Evolutionary conservation across 2,888 invertebrate species (phyloP).

Genomic region (Adelognathus sp.): DNA sequence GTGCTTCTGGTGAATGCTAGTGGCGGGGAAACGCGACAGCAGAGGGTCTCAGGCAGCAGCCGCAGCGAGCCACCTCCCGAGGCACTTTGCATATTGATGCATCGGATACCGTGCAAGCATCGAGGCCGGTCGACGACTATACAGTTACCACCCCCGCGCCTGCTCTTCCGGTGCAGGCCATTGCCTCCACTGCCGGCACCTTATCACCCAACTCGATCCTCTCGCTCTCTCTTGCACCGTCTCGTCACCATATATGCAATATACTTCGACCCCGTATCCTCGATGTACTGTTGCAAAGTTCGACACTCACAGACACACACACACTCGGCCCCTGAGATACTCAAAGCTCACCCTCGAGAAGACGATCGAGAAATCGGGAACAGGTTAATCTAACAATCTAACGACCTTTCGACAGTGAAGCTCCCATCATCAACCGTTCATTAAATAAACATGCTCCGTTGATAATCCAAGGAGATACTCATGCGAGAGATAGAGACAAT

Average conservation of each 20-base stretch:
- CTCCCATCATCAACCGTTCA: not conserved
- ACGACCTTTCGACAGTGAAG: not conserved
- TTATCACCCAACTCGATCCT: slow-evolving; percentile 66
- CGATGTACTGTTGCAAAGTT: slow-evolving; percentile 4
- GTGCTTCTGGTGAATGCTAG: slow-evolving; percentile 39
- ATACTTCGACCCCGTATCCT: not conserved
- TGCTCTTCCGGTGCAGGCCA: slow-evolving; percentile 72
- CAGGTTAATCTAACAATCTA: not conserved
- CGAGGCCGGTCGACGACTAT: slow-evolving; percentile 62
- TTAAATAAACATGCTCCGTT: not conserved
- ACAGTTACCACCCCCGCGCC: slow-evolving; percentile 55
- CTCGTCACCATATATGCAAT: slow-evolving; percentile 17
- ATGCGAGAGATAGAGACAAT: not conserved
- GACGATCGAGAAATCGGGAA: not conserved
- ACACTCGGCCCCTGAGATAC: not conserved
- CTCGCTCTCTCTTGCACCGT: slow-evolving; percentile 19
- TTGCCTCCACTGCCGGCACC: slow-evolving; percentile 73
- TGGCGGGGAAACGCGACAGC: slow-evolving; percentile 23
- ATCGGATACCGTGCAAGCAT: slow-evolving; percentile 60
- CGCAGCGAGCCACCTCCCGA: slow-evolving; percentile 33
- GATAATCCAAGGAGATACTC: not conserved
- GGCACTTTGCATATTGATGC: slow-evolving; percentile 72
- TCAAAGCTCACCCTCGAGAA: not conserved
- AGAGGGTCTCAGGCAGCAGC: slow-evolving; percentile 20
- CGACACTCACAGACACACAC: not conserved